phyloP scores from a whole-genome alignment of 2,113 vertebrate genomes.

The Gallinago jamesoni region DNA sequence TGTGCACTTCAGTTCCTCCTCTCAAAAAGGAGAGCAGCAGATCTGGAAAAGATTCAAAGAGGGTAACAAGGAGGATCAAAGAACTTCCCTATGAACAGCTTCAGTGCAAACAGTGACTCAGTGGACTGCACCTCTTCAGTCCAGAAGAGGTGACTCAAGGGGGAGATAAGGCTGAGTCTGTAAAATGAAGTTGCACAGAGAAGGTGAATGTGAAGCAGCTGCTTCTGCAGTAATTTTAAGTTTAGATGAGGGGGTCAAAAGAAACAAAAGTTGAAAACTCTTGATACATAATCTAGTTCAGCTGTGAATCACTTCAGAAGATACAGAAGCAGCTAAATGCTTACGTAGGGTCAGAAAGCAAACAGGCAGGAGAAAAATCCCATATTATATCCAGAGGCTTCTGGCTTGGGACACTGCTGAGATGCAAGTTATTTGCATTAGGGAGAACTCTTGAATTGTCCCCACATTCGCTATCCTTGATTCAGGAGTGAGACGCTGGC shows the following conservation, averaged over 20 bases:
- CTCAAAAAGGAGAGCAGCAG: neutral
- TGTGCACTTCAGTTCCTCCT: neutral
- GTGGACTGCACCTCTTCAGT: neutral
- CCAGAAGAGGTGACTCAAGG: neutral
- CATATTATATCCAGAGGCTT: neutral
- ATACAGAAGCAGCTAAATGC: neutral
- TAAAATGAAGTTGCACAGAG: neutral
- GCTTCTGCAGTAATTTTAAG: neutral
- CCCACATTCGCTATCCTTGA: rapidly evolving
- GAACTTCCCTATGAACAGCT: neutral
- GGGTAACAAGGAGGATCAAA: neutral
- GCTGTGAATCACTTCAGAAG: neutral
- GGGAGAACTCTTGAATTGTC: neutral
- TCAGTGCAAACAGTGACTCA: neutral
- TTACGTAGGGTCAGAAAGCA: neutral
- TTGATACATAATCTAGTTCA: neutral
- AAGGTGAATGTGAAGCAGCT: neutral
- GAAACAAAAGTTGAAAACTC: neutral
- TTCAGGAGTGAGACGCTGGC: neutral
- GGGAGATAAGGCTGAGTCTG: neutral
- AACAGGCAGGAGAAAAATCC: neutral
- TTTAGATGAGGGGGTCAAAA: neutral
- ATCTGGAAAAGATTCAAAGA: neutral
- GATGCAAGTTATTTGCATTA: neutral
- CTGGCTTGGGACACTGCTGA: neutral